Percentiles rank a stretch among this genome's conserved stretches.
Conservation (phyloP, 1,140 invertebrate species). For the Zaprionus taronus region DNA sequence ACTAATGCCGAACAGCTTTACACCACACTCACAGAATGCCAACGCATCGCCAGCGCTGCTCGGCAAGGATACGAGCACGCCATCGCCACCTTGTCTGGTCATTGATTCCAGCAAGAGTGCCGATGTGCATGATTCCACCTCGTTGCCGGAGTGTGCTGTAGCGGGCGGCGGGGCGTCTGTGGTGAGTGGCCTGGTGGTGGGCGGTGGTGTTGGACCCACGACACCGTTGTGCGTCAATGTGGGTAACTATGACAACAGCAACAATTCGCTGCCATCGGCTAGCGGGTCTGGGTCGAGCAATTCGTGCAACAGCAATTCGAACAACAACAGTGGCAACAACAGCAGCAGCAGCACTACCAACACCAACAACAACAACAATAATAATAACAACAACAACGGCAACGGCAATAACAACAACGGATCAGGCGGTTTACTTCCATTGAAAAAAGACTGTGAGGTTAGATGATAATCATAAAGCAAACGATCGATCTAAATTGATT, state of each 20-base stretch:
- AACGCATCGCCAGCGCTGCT: conserved; percentile 69
- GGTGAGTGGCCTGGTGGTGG: conserved; percentile 19
- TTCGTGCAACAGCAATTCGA: conserved; percentile 66
- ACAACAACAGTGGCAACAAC: conserved; percentile 62
- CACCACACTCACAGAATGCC: conserved; percentile 72
- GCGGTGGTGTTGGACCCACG: conserved; percentile 43
- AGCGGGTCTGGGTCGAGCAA: conserved; percentile 66
- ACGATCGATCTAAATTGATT: conserved; percentile 26
- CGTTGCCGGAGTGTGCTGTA: conserved; percentile 59
- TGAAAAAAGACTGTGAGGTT: conserved; percentile 93
- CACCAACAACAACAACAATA: conserved; percentile 50
- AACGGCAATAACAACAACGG: conserved; percentile 48
- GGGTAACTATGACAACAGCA: conserved; percentile 75
- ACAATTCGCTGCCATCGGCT: conserved; percentile 71
- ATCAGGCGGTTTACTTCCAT: conserved; percentile 85
- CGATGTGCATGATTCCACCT: conserved; percentile 78
- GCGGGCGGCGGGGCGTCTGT: conserved; percentile 11
- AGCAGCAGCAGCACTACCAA: conserved; percentile 44
- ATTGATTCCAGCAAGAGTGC: conserved; percentile 79
- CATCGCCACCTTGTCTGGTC: conserved; percentile 75
- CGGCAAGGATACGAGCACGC: conserved; percentile 73
- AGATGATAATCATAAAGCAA: conserved; percentile 89
- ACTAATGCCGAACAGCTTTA: conserved; percentile 60
- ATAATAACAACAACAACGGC: conserved; percentile 50
- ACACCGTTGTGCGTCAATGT: conserved; percentile 69